A percentile compares a stretch with the other conserved stretches of the same genome.
phyloP scores from a whole-genome alignment of 2,888 invertebrate genomes.

The Endotricha flammealis region DNA sequence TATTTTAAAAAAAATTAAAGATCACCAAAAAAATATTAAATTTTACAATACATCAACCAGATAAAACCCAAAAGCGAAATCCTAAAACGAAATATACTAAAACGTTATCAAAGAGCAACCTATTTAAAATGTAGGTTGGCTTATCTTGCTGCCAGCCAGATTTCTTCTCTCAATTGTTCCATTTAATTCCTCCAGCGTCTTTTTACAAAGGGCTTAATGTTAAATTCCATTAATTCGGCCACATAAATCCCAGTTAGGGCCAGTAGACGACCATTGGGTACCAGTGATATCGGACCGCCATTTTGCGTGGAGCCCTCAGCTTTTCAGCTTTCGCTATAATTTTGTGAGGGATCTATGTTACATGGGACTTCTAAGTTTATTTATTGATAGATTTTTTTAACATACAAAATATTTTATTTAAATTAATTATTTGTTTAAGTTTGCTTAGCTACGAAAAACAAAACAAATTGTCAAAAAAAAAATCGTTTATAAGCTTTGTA shows the following conservation, averaged over 20 bases:
- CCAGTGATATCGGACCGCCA: conserved; percentile 8
- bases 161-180: conserved; percentile 13
- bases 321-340: conserved; percentile 3
- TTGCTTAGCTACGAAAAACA: no score
- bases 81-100: not conserved
- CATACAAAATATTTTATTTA: no score
- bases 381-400: no score
- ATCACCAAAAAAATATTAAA: no score
- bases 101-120: not conserved
- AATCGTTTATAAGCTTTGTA: no score
- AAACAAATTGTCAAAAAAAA: no score
- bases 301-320: conserved; percentile 8
- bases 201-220: conserved; percentile 46
- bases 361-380: no score
- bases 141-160: conserved; percentile 14
- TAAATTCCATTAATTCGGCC: conserved; percentile 32
- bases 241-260: conserved; percentile 19
- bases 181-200: conserved; percentile 26
- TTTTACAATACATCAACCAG: no score
- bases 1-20: no score
- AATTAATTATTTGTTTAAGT: no score
- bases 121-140: conserved; percentile 1
- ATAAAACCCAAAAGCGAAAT: not conserved
- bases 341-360: conserved; percentile 5
- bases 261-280: conserved; percentile 3